Base-by-base conservation (phyloP, 2,797 vertebrate species). In the Esox masquinongy region DNA sequence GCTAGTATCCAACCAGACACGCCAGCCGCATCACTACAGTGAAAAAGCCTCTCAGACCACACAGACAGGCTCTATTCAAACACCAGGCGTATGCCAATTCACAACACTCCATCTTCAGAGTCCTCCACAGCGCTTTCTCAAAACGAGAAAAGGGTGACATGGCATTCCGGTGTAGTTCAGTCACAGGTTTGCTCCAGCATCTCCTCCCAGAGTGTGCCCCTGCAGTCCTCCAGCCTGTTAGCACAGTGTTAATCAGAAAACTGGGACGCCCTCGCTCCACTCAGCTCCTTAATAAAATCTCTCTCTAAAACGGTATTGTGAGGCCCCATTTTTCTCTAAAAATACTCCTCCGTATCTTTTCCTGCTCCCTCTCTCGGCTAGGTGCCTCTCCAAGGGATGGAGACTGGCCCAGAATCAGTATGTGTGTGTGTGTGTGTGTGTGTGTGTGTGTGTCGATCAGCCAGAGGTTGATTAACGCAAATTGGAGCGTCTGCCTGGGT, bases 261-360 rank as follows among this genome's bases (percentile, higher is more conserved):
- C 87, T 95, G 92, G 94, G 94, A 94, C 94, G 85, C 90, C 89
- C 91, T 90, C 90, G 85, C 84, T 88, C 91, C 91, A 90, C 91
- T 91, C 90, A 72, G 85, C 91, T 89, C 91, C 93, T 94, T 94
- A 92, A 94, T 94, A 92, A 93, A 61, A 92, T 92, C 93, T 92
- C 90, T 93, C 93, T 92, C 94, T 90, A 92, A 93, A 94, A 93
- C 90, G 90, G 88, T 94, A 91, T 93, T 92, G 92, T 92, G 91
- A 94, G 94, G 93, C 94, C 94, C 94, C 89, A 91, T 94, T 95
- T 88, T 91, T 53, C 92, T 93, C 93, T 95, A 95, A 92, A 94
- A 94, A 95, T 94, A 95, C 89, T 91, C 88, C 87, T 50, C 63
- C 69, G 85, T 87, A 86, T 86, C 89, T 91, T 86, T 88, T 91